Conservation (phyloP, 2,888 invertebrate genomes). For the Palloptera scutellata region DNA sequence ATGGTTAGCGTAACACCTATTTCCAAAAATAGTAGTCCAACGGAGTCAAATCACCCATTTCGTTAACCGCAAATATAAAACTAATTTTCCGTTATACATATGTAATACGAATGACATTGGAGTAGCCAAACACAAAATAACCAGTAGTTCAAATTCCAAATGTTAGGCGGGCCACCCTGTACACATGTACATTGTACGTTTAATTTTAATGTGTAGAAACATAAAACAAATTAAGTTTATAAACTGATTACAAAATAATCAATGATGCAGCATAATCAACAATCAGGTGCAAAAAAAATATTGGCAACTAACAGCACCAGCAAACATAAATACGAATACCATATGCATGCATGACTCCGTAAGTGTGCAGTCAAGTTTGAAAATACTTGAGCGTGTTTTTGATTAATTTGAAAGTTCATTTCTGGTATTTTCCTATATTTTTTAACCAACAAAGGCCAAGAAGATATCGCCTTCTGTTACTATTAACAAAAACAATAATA, state of each 20-base stretch:
- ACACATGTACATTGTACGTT: too few species aligned
- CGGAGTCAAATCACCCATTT: too few species aligned
- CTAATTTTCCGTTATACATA: too few species aligned
- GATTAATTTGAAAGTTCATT: slow-evolving; percentile 1
- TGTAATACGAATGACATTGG: too few species aligned
- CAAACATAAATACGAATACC: too few species aligned
- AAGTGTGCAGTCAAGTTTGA: slow-evolving; percentile 4
- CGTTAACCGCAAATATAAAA: too few species aligned
- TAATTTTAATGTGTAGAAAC: too few species aligned
- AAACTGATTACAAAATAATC: neutral
- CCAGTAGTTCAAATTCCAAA: too few species aligned
- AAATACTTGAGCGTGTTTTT: slow-evolving; percentile 5
- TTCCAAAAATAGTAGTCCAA: too few species aligned
- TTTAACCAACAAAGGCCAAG: neutral
- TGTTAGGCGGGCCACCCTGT: too few species aligned
- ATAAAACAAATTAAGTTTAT: neutral
- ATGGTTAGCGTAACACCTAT: too few species aligned
- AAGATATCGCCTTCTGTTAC: slow-evolving; percentile 2
- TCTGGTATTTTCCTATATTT: slow-evolving; percentile 5
- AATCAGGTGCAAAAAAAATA: neutral
- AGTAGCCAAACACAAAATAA: too few species aligned
- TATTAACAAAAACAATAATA: neutral
- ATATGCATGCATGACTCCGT: neutral
- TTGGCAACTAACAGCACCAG: neutral
- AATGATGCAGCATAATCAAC: neutral